Conservation (phyloP, 2,888 invertebrate genomes). For the Lochmaea crataegi region DNA sequence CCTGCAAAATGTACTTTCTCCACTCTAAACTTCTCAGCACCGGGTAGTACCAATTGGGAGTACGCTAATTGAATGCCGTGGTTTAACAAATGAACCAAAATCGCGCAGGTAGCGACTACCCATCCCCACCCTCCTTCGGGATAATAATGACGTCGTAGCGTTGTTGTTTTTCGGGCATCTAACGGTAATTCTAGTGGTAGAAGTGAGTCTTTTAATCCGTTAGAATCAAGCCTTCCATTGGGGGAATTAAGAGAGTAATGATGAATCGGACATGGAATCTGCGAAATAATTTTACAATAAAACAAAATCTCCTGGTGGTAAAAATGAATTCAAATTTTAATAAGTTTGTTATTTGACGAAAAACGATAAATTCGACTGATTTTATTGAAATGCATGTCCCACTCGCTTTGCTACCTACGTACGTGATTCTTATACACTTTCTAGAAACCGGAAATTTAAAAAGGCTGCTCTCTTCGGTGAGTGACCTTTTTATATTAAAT, state of each 20-base stretch:
- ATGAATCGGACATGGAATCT: constrained; percentile 53
- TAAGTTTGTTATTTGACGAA: too few relatives aligned
- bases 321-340: too few relatives aligned
- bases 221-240: constrained; percentile 25
- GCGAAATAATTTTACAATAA: neutral
- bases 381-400: neutral
- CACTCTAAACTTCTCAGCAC: constrained; percentile 71
- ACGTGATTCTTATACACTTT: neutral
- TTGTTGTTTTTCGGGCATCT: constrained; percentile 63
- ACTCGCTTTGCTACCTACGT: neutral
- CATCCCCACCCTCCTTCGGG: constrained; percentile 92
- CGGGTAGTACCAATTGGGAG: constrained; percentile 71
- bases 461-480: neutral
- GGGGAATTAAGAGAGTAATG: constrained; percentile 42
- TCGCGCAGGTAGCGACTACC: constrained; percentile 80
- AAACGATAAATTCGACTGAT: neutral
- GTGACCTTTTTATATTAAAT: constrained; percentile 5
- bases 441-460: neutral
- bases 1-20: constrained; percentile 75
- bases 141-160: constrained; percentile 78
- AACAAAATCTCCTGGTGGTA: too few relatives aligned
- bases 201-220: constrained; percentile 34
- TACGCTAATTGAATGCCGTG: constrained; percentile 80
- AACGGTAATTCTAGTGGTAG: constrained; percentile 59
- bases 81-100: constrained; percentile 78